Evolutionary conservation across 2,797 vertebrate genomes (phyloP).

Genomic region (Lateolabrax maculatus): DNA sequence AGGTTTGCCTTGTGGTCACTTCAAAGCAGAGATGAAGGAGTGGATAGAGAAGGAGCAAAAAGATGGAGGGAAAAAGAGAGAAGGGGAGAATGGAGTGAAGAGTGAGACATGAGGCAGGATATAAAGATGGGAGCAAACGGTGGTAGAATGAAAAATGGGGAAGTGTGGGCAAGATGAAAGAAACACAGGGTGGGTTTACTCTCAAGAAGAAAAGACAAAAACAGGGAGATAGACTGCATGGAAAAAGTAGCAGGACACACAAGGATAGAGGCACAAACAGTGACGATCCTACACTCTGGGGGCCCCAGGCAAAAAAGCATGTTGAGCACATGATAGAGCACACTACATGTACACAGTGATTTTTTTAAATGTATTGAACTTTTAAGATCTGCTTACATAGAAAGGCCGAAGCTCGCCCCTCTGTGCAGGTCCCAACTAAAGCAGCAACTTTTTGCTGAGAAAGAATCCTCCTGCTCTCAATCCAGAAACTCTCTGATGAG

Average conservation of each 20-base stretch:
- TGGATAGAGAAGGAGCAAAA: constrained; percentile 45
- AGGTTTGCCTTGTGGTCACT: constrained; percentile 64
- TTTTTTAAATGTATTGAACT: no score
- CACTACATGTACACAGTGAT: no score
- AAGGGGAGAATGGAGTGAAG: neutral
- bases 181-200: constrained; percentile 17
- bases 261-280: neutral
- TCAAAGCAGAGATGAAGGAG: constrained; percentile 62
- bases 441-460: constrained; percentile 36
- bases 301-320: no score
- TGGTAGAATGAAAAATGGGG: constrained; percentile 22
- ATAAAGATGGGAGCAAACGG: constrained; percentile 26
- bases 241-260: constrained; percentile 9
- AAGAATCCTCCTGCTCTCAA: constrained; percentile 34
- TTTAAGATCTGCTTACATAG: no score
- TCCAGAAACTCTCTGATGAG: constrained; percentile 54
- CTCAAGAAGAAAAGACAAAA: constrained; percentile 24
- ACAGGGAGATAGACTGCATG: constrained; percentile 14
- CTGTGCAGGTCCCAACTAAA: constrained; percentile 12
- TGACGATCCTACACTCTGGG: no score
- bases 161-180: constrained; percentile 46
- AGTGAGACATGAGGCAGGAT: constrained; percentile 17
- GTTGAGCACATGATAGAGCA: neutral
- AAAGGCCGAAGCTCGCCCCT: constrained; percentile 7
- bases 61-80: neutral